phyloP scores from a whole-genome alignment of 2,113 vertebrate species.

The Equus przewalskii region DNA sequence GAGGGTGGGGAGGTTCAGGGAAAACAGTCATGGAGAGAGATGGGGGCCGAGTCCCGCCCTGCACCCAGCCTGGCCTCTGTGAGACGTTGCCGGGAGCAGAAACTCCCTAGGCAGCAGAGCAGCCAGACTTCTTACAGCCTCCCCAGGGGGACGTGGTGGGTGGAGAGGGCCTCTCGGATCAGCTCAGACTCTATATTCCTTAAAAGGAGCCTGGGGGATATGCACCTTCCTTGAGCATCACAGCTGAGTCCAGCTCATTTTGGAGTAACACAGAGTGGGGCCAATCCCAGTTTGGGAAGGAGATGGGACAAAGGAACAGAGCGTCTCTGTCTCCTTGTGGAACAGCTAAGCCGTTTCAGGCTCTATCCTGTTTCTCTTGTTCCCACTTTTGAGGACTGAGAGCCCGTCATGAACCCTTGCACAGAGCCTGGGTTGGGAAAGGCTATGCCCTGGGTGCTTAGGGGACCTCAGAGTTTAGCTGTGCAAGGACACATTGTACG shows the following conservation, averaged over 20 bases:
- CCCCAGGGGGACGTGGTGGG: rapidly evolving
- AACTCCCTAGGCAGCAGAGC: too few relatives aligned
- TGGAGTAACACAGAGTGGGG: background rate
- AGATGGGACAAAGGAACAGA: background rate
- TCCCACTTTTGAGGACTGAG: background rate
- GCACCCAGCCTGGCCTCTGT: rapidly evolving
- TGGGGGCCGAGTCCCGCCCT: rapidly evolving
- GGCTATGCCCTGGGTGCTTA: background rate
- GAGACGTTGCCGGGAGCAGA: background rate
- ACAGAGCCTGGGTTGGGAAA: background rate
- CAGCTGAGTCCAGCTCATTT: background rate
- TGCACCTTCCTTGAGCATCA: background rate
- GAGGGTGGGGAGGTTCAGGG: background rate
- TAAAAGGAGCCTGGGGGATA: background rate
- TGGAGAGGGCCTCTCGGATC: background rate
- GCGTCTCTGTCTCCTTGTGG: rapidly evolving
- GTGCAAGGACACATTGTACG: too few relatives aligned
- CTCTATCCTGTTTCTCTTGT: background rate
- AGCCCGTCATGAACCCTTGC: background rate
- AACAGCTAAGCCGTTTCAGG: background rate
- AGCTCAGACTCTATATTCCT: background rate
- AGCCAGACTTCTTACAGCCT: background rate
- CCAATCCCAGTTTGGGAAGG: background rate
- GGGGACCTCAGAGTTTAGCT: background rate
- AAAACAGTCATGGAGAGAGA: background rate